A percentile compares a stretch with the other conserved stretches of the same genome.
These are phyloP conservation scores for Lathamus discolor DNA, from an alignment of 2,113 vertebrate species.

Conservation along the genomic window DNA sequence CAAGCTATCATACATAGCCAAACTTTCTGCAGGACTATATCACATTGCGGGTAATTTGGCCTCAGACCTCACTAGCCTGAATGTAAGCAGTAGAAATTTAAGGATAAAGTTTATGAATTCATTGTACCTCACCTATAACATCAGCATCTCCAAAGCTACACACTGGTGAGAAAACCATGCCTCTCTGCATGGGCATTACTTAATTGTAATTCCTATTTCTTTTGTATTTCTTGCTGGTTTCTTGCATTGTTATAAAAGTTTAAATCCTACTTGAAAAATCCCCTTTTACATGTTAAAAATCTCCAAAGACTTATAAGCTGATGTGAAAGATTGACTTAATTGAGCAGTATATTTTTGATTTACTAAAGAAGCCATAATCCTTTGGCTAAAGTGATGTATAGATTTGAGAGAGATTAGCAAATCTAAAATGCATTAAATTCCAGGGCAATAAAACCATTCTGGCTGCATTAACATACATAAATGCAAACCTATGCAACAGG, in stretches of 20 bases:
- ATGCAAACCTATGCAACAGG: neutral
- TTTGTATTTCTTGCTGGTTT: constrained; percentile 4
- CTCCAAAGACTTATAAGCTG: constrained; percentile 61
- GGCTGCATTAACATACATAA: neutral
- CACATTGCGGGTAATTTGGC: neutral
- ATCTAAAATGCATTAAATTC: constrained; percentile 56
- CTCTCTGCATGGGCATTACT: neutral
- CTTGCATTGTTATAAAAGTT: neutral
- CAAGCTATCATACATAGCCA: neutral
- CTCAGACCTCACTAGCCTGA: neutral
- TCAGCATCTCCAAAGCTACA: neutral
- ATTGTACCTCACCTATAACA: neutral
- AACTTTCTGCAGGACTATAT: neutral
- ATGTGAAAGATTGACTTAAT: constrained; percentile 69
- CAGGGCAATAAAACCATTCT: neutral
- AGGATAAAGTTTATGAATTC: neutral
- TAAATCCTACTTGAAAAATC: constrained; percentile 58
- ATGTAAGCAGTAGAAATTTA: neutral
- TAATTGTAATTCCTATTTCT: neutral
- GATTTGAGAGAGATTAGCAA: constrained; percentile 58
- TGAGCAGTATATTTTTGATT: constrained; percentile 69
- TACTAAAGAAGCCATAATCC: constrained; percentile 57
- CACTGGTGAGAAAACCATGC: rapidly evolving
- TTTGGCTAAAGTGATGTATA: constrained; percentile 45
- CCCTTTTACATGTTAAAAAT: constrained; percentile 43